phyloP scores from a whole-genome alignment of 2,113 vertebrate genomes.

The rat (Rattus norvegicus) region DNA sequence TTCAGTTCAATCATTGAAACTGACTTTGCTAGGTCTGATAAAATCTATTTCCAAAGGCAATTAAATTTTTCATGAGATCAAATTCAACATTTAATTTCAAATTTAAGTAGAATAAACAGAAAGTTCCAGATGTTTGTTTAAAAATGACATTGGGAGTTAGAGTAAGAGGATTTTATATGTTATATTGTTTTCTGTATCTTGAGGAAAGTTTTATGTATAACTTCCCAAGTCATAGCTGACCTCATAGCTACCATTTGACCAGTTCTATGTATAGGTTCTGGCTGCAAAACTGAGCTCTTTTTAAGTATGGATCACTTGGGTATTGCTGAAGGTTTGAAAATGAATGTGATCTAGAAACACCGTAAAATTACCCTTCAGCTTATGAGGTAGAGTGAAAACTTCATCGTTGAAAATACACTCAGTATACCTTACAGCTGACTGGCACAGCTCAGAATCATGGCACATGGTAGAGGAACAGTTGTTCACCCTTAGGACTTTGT shows the following conservation, averaged over 20 bases:
- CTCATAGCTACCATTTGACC: background rate
- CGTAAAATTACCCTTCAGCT: background rate
- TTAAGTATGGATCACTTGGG: background rate
- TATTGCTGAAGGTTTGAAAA: constrained; percentile 4
- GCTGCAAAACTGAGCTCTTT: background rate
- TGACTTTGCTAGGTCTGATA: constrained; percentile 72
- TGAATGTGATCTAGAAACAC: background rate
- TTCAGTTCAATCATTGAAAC: constrained; percentile 71
- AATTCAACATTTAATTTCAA: constrained; percentile 68
- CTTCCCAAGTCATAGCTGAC: constrained; percentile 8
- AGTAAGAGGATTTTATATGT: constrained; percentile 22
- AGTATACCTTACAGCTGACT: background rate
- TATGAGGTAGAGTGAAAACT: background rate
- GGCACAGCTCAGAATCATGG: background rate
- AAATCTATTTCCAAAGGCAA: constrained; percentile 70
- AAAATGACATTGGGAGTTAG: constrained; percentile 36
- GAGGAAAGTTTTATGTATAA: constrained; percentile 50
- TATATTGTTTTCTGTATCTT: constrained; percentile 19
- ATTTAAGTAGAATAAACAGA: constrained; percentile 63
- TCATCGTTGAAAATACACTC: background rate
- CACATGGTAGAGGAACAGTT: too few relatives aligned
- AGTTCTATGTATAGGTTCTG: background rate
- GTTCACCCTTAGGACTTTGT: background rate
- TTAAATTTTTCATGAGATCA: constrained; percentile 70
- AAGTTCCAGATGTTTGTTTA: constrained; percentile 34